Base-by-base conservation (phyloP, 2,113 vertebrate genomes). In the Holacanthus passer region DNA sequence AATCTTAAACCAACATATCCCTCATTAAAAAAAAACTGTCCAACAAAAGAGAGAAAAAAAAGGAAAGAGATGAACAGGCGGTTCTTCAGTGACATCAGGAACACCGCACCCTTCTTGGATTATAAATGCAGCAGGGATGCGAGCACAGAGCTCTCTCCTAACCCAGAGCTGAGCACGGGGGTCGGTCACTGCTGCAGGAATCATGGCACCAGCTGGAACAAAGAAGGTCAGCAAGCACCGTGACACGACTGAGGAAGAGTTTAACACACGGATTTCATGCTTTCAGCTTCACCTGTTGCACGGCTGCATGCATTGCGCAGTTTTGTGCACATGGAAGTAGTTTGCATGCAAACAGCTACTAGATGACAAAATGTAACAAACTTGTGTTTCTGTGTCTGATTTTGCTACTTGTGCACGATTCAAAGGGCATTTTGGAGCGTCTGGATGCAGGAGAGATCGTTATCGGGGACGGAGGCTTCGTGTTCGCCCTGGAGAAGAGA, bases 401-500 rank as follows among this genome's bases (percentile, higher is more conserved):
- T 29, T 3, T 45, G 2, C 39, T 37, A 37, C 35, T 10, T 41
- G 9, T 41, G 39, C 39, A 12, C 39, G 53, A n/a, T 19, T 20
- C 45, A 16, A 82, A 99, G 98, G 96, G 96, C 29, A 96, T 99
- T 90, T 75, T 99, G 86, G 96, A 98, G 91, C 96, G 98, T 29
- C 91, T 99, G 88, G 93, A 96, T n/a, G 94, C 94, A 0, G 98
- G 97, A 32, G 97, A 99, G 91, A 77, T 99, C 69, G 96, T 99
- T 31, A 95, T 99, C 27, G 98, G 98, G 86, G 98, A 99, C 73
- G 98, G 98, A 52, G 98, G 98, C 7, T 99, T 98, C 88, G 98
- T 99, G 78, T 95, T 99, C 85, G 96, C 97, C 2, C 96, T 99
- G 70, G 98, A 99, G 93, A 99, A 99, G 91, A 95, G 98, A 32